phyloP scores from a whole-genome alignment of 92 coral and sea anemone species.

The Zoanthus sansibaricus region DNA sequence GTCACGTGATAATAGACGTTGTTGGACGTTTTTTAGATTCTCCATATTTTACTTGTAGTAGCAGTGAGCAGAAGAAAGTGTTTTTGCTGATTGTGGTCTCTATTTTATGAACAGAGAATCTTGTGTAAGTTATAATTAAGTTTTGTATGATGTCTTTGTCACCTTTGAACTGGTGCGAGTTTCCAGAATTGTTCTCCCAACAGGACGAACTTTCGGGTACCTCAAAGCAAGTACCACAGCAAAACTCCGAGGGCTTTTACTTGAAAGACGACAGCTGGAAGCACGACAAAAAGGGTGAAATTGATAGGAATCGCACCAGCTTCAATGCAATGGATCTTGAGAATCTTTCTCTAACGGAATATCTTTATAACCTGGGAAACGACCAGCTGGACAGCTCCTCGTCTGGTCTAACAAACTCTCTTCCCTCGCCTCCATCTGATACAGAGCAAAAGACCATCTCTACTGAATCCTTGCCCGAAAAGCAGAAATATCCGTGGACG shows the following conservation, averaged over 20 bases:
- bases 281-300: slow-evolving; percentile 11
- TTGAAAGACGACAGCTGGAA: slow-evolving; percentile 35
- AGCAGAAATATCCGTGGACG: neutral
- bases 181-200: slow-evolving; percentile 37
- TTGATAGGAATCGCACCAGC: slow-evolving; percentile 14
- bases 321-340: slow-evolving; percentile 62
- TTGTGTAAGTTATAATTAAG: slow-evolving; percentile 23
- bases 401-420: slow-evolving; percentile 24
- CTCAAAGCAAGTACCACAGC: neutral
- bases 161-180: slow-evolving; percentile 36
- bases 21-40: slow-evolving; percentile 12
- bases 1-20: slow-evolving; percentile 40
- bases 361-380: slow-evolving; percentile 68
- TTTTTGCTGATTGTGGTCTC: neutral
- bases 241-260: neutral
- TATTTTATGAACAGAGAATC: neutral
- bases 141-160: slow-evolving; percentile 18
- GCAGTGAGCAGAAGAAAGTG: neutral
- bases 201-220: slow-evolving; percentile 27
- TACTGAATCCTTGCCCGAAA: neutral
- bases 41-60: neutral
- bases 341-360: slow-evolving; percentile 77
- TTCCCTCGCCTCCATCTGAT: slow-evolving; percentile 10
- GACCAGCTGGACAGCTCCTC: slow-evolving; percentile 34
- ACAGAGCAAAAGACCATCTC: neutral